Base-by-base conservation (phyloP, 1,140 invertebrate genomes). In the Matsumurasca onukii region DNA sequence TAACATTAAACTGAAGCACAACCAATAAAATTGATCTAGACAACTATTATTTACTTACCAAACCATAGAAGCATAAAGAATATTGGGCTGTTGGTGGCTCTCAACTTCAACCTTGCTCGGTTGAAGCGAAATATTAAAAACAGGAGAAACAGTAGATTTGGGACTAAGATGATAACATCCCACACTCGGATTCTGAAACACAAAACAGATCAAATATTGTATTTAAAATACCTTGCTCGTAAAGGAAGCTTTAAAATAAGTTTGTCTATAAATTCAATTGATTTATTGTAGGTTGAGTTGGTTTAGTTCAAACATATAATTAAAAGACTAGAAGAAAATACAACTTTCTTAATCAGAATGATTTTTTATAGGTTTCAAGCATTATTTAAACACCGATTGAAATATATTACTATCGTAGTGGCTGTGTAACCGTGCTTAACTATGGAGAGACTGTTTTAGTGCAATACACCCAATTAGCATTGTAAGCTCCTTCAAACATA, bases 161-260 rank as follows among this genome's bases (percentile, higher is more conserved):
- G 92, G 74, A 92, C 82, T 67, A 93, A 80, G 78, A 94, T 92
- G 68, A 89, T 85, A 62, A 92, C 78, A 82, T 94, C 92, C 91
- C 91, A 94, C 77, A 91, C 86, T 75, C 90, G 83, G 65, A 94
- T 86, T 78, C 91, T 91, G 84, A 67, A 86, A 85, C 78, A 77
- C 70, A 69, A 73, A 69, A 39, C 29, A 52, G 63, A 29, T 57
- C 31, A 63, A 39, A 55, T 48, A 69, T 49, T 66, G 24, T 29
- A 61, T 64, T 31, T 20, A 30, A 69, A 12, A 31, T 24, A 20
- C 34, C 59, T 3, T 31, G 34, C 25, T n/a, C 34, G 48, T 24
- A 69, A 48, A 20, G 30, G 65, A 1, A 65, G 64, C 52, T 3
- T 52, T 5, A 5, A 15, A 15, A 15, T 5, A 12, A 12, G 12